Percentiles rank a stretch among this genome's conserved stretches.
Evolutionary conservation across 2,113 vertebrate genomes (phyloP).

Genomic region (Chelonoidis abingdonii): DNA sequence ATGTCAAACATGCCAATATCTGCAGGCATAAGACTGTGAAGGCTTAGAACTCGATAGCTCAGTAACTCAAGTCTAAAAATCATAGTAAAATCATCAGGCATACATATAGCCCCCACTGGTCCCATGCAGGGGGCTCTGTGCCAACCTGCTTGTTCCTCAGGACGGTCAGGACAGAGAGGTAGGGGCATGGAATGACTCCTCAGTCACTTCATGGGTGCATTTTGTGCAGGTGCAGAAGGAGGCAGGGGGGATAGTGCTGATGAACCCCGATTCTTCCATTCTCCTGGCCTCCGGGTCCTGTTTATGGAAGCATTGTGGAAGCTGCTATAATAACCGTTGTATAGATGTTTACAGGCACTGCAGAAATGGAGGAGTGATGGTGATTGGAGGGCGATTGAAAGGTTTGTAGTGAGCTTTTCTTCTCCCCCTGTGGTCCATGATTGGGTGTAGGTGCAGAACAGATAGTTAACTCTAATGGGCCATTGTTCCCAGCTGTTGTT

Average conservation of each 20-base stretch:
- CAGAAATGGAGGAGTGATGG: neutral
- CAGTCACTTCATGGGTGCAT: neutral
- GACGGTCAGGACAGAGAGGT: neutral
- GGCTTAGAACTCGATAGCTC: conserved; percentile 68
- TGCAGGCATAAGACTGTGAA: conserved; percentile 74
- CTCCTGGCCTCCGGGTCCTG: neutral
- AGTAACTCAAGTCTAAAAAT: conserved; percentile 47
- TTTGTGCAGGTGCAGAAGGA: neutral
- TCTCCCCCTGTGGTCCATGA: conserved; percentile 6
- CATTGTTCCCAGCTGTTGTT: conserved; percentile 73
- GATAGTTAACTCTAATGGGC: conserved; percentile 65
- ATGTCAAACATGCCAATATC: conserved; percentile 83
- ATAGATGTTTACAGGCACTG: neutral
- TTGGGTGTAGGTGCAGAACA: conserved; percentile 32
- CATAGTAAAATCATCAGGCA: conserved; percentile 18
- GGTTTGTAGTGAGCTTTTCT: neutral
- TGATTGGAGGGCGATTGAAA: neutral
- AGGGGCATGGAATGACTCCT: neutral
- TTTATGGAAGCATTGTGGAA: neutral
- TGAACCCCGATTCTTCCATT: neutral
- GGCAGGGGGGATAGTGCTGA: neutral
- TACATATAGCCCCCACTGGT: neutral
- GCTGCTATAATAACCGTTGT: neutral
- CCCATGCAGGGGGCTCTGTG: conserved; percentile 17
- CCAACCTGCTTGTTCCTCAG: conserved; percentile 5